These are phyloP conservation scores for Bellardia pandia DNA, from an alignment of 2,888 invertebrate genomes.

Conservation along the genomic window DNA sequence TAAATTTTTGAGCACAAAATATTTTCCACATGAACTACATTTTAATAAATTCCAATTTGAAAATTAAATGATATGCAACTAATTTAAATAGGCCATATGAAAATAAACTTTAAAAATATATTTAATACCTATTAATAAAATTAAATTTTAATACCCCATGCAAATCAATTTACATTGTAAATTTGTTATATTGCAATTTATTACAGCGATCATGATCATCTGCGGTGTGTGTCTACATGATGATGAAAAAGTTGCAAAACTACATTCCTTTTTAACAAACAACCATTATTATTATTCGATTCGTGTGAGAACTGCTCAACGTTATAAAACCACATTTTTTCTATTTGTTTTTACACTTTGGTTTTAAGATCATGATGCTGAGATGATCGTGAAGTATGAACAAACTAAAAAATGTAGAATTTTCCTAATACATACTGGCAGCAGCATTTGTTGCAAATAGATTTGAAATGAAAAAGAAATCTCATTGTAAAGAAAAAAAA, in stretches of 20 bases:
- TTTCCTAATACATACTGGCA: not conserved
- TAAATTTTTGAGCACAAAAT: too few relatives aligned
- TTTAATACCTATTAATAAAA: too few relatives aligned
- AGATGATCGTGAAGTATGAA: not conserved
- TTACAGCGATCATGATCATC: not conserved
- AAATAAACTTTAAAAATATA: too few relatives aligned
- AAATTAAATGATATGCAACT: too few relatives aligned
- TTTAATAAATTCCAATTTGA: too few relatives aligned
- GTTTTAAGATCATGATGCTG: slow-evolving; percentile 13
- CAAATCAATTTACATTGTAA: not conserved
- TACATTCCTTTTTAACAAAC: slow-evolving; percentile 77
- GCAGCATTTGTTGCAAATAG: too few relatives aligned
- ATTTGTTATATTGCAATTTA: slow-evolving; percentile 11
- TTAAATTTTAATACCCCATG: too few relatives aligned
- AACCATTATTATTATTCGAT: slow-evolving; percentile 40
- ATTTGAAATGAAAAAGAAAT: too few relatives aligned
- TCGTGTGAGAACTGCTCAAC: slow-evolving; percentile 29
- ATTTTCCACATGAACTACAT: too few relatives aligned
- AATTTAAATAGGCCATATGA: too few relatives aligned
- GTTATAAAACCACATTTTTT: slow-evolving; percentile 31
- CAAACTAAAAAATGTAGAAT: not conserved
- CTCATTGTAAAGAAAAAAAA: too few relatives aligned
- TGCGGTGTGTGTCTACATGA: not conserved
- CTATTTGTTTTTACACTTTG: not conserved
- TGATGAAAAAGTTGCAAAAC: slow-evolving; percentile 78